A percentile compares a stretch with the other conserved stretches of the same genome.
Evolutionary conservation across 2,113 vertebrate species (phyloP).

Genomic region (Empidonax traillii): DNA sequence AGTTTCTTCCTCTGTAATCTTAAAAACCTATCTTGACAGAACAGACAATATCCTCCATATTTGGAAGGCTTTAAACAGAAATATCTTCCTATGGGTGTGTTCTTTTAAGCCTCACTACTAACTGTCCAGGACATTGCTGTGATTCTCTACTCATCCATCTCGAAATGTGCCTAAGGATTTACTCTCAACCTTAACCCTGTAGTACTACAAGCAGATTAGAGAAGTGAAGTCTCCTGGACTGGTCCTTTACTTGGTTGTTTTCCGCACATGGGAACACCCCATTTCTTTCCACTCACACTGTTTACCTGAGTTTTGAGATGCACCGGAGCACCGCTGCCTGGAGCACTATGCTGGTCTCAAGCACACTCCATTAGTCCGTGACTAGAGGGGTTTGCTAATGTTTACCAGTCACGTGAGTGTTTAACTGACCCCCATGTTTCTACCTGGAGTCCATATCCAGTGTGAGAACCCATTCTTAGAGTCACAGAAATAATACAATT

Average conservation of each 20-base stretch:
- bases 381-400: background rate
- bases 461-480: background rate
- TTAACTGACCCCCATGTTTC: fast-evolving
- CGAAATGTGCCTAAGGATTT: background rate
- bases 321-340: background rate
- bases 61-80: background rate
- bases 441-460: background rate
- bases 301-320: background rate
- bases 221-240: background rate
- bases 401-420: background rate
- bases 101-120: background rate
- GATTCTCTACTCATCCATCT: background rate
- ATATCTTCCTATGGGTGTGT: background rate
- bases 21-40: background rate
- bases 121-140: fast-evolving
- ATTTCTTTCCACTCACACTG: background rate
- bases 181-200: background rate
- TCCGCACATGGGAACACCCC: fast-evolving
- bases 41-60: background rate
- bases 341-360: fast-evolving
- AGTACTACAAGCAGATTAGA: background rate
- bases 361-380: fast-evolving
- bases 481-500: background rate
- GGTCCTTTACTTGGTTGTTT: fast-evolving
- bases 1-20: background rate